Evolutionary conservation across 2,888 invertebrate genomes (phyloP).

Genomic region (Mythimna albipuncta): DNA sequence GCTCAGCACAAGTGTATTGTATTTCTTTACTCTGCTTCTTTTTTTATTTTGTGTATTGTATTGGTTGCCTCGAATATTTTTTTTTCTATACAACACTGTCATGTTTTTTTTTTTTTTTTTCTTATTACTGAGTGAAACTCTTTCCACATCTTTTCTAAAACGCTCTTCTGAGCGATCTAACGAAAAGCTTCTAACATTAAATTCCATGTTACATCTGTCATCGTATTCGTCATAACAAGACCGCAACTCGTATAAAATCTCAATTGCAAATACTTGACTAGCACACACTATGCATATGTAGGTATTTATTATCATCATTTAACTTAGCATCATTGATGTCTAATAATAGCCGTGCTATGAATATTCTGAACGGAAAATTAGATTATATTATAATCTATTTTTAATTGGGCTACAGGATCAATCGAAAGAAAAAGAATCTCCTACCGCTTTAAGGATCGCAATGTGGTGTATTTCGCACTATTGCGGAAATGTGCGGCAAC

Average conservation of each 20-base stretch:
- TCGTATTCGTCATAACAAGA: constrained; percentile 35
- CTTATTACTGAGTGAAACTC: too few species aligned
- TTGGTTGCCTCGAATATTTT: too few species aligned
- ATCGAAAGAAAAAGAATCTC: too few species aligned
- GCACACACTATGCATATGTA: constrained; percentile 47
- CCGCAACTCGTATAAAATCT: constrained; percentile 54
- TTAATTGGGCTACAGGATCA: not conserved
- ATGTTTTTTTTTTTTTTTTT: too few species aligned
- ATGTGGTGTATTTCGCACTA: too few species aligned
- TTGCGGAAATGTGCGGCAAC: too few species aligned
- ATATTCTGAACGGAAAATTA: constrained; percentile 39
- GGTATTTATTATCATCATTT: constrained; percentile 59
- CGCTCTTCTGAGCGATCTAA: too few species aligned
- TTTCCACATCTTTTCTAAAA: not conserved
- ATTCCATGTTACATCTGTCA: not conserved
- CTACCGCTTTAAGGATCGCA: too few species aligned
- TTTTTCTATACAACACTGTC: too few species aligned
- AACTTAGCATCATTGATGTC: constrained; percentile 40
- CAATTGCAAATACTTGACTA: constrained; percentile 62
- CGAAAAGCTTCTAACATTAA: not conserved
- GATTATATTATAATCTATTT: constrained; percentile 40
- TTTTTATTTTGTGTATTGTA: too few species aligned
- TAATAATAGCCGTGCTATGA: constrained; percentile 54
- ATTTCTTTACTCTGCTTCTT: too few species aligned
- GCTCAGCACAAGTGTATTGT: too few species aligned